Base-by-base conservation (phyloP, 53 echinoderm and acorn worm species). In the Temnopleurus reevesii region DNA sequence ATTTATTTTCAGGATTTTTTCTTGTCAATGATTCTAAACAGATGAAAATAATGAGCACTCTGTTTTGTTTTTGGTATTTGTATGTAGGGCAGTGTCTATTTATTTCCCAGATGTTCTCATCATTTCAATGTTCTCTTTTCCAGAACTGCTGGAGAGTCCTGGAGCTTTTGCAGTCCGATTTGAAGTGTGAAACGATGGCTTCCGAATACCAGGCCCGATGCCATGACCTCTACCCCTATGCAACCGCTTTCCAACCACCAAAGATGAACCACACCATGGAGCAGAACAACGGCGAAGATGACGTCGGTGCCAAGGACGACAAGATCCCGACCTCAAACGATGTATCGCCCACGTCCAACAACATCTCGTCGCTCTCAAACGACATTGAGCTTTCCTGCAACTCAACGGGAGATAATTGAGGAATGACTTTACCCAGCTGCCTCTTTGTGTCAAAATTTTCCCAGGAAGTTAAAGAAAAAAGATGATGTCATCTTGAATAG, bases 181-280 rank as follows among this genome's bases (percentile, higher is more conserved):
- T 94, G 76, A 97, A 95, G 88, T 85, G 81, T 27, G 91, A 90
- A 46, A 46, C 92, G 8, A 91, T 92, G 61, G 95, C 92, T 23
- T 24, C 58, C 18, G 59, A 93, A 36, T 97, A 93, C 94, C 86
- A 90, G 90, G 49, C 91, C 28, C 81, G 87, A 82, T 97, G 97
- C 86, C 95, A 91, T 81, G 77, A 97, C 25, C 84, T 95, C 53
- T 97, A 86, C 91, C 95, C 92, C 89, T 90, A 94, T 93, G 96
- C 96, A 89, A 94, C 91, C 31, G 66, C 90, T 76, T 96, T 96
- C 83, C 90, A 87, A 28, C 93, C 96, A 18, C 65, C 93, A 7
- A 84, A 91, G 81, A 53, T 89, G 27, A 64, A 87, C 47, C 89
- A 81, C 31, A 36, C 90, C 27, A 90, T 85, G 46, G 79, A 86